Conservation (phyloP, 2,888 invertebrate species). For the Meiosimyza platycephala region DNA sequence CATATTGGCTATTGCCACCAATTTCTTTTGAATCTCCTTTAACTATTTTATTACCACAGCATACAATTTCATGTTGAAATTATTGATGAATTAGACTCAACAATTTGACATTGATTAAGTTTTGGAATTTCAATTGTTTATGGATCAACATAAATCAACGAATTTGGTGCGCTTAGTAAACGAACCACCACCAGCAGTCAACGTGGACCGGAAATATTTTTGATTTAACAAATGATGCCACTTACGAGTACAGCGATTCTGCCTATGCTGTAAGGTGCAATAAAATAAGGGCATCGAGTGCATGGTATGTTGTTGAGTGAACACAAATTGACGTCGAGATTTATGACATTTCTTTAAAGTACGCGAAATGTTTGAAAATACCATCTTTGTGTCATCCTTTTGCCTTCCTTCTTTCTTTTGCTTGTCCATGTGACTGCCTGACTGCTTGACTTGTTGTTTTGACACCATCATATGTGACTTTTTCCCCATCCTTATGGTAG, state of each 20-base stretch:
- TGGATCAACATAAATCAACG: slow-evolving; percentile 44
- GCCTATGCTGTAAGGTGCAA: neutral
- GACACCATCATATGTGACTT: slow-evolving; percentile 23
- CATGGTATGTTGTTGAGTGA: neutral
- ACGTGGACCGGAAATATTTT: slow-evolving; percentile 21
- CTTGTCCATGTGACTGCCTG: neutral
- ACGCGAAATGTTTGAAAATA: neutral
- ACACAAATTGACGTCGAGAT: slow-evolving; percentile 19
- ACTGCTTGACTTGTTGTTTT: slow-evolving; percentile 2
- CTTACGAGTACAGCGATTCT: neutral
- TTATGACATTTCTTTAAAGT: slow-evolving; percentile 29
- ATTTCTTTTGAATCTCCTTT: neutral
- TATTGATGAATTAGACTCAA: slow-evolving; percentile 39
- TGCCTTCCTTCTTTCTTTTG: neutral
- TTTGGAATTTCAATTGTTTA: slow-evolving; percentile 41
- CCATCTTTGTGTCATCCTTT: slow-evolving; percentile 12
- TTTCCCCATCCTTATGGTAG: no score
- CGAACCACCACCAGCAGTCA: slow-evolving; percentile 7
- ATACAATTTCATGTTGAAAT: neutral
- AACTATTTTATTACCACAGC: no score
- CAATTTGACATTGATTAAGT: slow-evolving; percentile 43
- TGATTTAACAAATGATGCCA: slow-evolving; percentile 31
- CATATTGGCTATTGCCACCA: no score
- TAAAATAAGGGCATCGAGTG: neutral
- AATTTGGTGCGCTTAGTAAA: slow-evolving; percentile 16